Evolutionary conservation across 1,140 invertebrate species (phyloP).

Genomic region (Bombus vancouverensis): DNA sequence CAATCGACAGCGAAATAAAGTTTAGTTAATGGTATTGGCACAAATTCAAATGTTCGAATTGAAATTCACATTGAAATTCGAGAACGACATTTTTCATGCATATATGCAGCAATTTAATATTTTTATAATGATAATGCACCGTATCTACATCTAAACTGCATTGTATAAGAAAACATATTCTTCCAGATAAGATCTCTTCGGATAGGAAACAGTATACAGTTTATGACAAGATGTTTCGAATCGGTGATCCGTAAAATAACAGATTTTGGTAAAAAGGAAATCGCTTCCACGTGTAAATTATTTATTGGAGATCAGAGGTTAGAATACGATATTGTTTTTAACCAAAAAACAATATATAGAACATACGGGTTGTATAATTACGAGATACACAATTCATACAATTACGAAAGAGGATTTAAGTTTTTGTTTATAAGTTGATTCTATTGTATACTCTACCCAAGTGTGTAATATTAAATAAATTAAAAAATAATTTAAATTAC

Average conservation of each 20-base stretch:
- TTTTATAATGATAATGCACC: no score
- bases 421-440: no score
- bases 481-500: not conserved
- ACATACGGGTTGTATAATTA: no score
- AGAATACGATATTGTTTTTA: no score
- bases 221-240: not conserved
- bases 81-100: no score
- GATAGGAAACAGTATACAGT: not conserved
- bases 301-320: not conserved
- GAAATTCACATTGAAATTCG: no score
- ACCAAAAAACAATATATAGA: not conserved
- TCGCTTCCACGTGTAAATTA: not conserved
- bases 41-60: not conserved
- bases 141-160: not conserved
- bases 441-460: no score
- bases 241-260: not conserved
- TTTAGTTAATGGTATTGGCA: not conserved
- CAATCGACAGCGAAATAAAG: not conserved
- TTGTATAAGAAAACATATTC: not conserved
- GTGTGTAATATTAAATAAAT: not conserved
- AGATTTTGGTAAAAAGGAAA: not conserved
- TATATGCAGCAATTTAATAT: no score
- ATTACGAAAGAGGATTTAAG: no score
- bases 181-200: not conserved
- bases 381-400: no score